Evolutionary conservation across 2,888 invertebrate genomes (phyloP).

Genomic region (Hydriomena furcata): DNA sequence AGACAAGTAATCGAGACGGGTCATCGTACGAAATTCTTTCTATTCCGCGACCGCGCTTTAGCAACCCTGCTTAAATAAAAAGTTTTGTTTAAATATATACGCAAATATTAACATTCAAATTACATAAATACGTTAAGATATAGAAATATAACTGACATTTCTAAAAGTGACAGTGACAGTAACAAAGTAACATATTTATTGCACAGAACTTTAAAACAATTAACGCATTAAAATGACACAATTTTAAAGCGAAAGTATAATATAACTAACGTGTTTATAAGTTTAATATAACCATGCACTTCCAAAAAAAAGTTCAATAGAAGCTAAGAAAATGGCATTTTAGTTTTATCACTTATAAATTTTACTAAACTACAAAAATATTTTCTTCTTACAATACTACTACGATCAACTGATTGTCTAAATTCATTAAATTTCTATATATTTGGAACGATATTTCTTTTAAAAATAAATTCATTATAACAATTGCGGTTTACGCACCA

Average conservation of each 20-base stretch:
- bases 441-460: no score
- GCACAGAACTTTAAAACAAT: conserved; percentile 9
- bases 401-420: conserved; percentile 51
- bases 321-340: conserved; percentile 71
- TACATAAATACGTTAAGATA: no score
- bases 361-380: conserved; percentile 66
- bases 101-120: no score
- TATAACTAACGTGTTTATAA: no score
- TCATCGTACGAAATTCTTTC: no score
- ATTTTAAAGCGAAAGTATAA: conserved; percentile 27
- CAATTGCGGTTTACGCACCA: background rate
- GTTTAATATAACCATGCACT: conserved; percentile 4
- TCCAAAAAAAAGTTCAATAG: conserved; percentile 54
- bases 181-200: conserved; percentile 4
- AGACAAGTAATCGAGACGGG: no score
- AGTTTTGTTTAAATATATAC: no score
- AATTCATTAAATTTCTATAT: background rate
- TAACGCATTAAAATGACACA: conserved; percentile 8
- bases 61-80: no score
- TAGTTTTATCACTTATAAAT: conserved; percentile 56
- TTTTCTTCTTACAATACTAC: conserved; percentile 48
- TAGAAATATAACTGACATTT: no score
- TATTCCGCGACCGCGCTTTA: no score
- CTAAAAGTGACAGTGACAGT: background rate
- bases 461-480: conserved; percentile 1